Percentiles rank a stretch among this genome's conserved stretches.
These are phyloP conservation scores for Solea senegalensis DNA, from an alignment of 2,113 vertebrate species.

Conservation along the genomic window DNA sequence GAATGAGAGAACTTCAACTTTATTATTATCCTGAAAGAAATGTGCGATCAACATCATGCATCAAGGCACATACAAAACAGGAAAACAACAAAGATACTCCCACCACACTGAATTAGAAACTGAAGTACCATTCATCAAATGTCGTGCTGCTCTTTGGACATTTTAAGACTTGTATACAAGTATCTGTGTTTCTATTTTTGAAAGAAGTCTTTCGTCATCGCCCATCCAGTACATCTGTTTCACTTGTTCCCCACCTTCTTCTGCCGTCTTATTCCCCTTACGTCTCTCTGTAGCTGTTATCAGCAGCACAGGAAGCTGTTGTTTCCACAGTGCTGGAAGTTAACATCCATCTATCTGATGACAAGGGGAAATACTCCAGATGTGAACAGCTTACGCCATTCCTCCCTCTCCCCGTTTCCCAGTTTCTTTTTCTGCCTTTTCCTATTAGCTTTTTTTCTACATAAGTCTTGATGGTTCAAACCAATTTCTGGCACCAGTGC, in stretches of 20 bases:
- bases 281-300: conserved; percentile 62
- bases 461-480: conserved; percentile 59
- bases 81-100: no score
- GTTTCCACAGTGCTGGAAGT: conserved; percentile 71
- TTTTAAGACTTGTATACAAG: background rate
- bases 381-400: conserved; percentile 81
- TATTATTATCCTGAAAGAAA: no score
- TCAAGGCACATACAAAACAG: no score
- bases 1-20: no score
- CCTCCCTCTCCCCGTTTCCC: conserved; percentile 59
- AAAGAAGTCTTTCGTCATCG: conserved; percentile 17
- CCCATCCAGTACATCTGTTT: conserved; percentile 45
- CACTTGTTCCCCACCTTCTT: conserved; percentile 14
- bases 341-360: conserved; percentile 81
- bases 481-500: conserved; percentile 65
- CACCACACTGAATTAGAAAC: no score
- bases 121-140: no score
- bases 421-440: conserved; percentile 40
- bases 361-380: conserved; percentile 87
- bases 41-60: no score
- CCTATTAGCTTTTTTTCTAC: conserved; percentile 83
- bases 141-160: no score
- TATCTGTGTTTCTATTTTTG: conserved; percentile 12
- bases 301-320: conserved; percentile 77
- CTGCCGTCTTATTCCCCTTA: conserved; percentile 10